Evolutionary conservation across 1,140 invertebrate species (phyloP).

Genomic region (Procambarus clarkii): DNA sequence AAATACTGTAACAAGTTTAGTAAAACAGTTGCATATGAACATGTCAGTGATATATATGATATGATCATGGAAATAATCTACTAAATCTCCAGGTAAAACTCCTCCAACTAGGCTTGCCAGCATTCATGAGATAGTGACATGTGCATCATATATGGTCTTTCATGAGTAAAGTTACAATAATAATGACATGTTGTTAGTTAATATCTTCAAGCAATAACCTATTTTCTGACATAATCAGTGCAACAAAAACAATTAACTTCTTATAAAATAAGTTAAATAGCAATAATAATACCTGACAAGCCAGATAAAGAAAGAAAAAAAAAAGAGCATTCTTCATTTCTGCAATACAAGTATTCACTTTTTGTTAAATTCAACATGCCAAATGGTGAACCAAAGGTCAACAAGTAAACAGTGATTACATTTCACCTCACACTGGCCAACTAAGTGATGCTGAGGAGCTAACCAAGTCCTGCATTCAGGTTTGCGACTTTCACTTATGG

Average conservation of each 20-base stretch:
- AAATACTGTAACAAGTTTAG: not conserved
- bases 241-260: not conserved
- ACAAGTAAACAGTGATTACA: slow-evolving; percentile 49
- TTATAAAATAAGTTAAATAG: not conserved
- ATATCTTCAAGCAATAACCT: not conserved
- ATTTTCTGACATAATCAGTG: not conserved
- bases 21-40: not conserved
- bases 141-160: too few relatives aligned
- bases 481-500: not conserved
- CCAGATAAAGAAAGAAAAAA: not conserved
- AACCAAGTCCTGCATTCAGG: not conserved
- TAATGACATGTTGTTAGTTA: not conserved
- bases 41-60: not conserved
- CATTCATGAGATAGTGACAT: not conserved
- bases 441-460: not conserved
- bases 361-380: slow-evolving; percentile 59
- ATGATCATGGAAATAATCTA: not conserved
- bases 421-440: slow-evolving; percentile 27
- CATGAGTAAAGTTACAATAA: not conserved
- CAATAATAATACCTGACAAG: not conserved
- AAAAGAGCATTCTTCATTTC: not conserved
- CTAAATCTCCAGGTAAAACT: not conserved
- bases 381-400: slow-evolving; percentile 59
- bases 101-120: not conserved
- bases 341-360: slow-evolving; percentile 1